Conservation (phyloP, 2,888 invertebrate species). For the Trachelus iudaicus region DNA sequence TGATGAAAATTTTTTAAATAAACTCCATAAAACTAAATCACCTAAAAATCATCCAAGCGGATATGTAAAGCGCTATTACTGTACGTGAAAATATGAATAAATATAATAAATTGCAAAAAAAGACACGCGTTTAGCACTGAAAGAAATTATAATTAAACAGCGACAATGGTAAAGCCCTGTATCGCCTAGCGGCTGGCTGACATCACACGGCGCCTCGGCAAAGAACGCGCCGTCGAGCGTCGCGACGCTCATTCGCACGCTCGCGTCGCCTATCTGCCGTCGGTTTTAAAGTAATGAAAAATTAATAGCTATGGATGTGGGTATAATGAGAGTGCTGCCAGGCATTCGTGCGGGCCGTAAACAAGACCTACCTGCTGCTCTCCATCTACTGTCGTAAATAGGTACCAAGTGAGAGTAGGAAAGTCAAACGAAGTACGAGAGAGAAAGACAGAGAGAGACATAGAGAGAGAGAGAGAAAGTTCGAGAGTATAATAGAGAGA, state of each 20-base stretch:
- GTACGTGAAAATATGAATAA: background rate
- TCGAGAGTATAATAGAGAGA: constrained; percentile 3
- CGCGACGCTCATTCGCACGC: constrained; percentile 7
- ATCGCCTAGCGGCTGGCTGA: constrained; percentile 22
- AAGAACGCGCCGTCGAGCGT: constrained; percentile 8
- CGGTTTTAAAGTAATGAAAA: constrained; percentile 52
- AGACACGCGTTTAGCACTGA: constrained; percentile 14
- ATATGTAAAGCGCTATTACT: background rate
- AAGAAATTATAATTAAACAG: constrained; percentile 24
- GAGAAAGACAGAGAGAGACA: constrained; percentile 9
- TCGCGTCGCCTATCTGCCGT: constrained; percentile 9
- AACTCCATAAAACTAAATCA: background rate
- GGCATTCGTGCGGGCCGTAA: constrained; percentile 30
- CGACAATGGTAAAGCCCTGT: constrained; percentile 20
- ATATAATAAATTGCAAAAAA: background rate
- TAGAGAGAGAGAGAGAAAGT: constrained; percentile 11
- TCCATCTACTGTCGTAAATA: constrained; percentile 26
- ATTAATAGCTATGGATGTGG: constrained; percentile 53
- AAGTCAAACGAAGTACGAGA: constrained; percentile 15
- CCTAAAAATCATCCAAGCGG: background rate
- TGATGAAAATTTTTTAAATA: background rate
- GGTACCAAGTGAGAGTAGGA: background rate
- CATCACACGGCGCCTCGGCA: constrained; percentile 6
- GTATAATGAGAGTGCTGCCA: constrained; percentile 56
- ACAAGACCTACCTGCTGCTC: constrained; percentile 30